phyloP scores from a whole-genome alignment of 1,140 invertebrate genomes.

The Drosophila sulfurigaster region DNA sequence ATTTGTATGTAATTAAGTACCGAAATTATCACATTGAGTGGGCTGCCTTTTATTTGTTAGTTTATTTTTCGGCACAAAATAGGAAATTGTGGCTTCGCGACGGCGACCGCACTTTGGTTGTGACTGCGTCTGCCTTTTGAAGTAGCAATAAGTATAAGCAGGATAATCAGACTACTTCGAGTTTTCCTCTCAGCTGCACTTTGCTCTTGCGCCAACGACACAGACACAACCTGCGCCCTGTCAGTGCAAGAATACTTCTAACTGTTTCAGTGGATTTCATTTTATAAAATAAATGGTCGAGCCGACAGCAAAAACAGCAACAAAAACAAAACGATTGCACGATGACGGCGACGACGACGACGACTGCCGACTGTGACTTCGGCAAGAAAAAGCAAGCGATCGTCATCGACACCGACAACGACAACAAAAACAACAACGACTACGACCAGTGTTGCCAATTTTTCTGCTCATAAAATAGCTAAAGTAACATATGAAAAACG shows the following conservation, averaged over 20 bases:
- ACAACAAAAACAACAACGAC: conserved; percentile 1
- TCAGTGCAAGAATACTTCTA: conserved; percentile 81
- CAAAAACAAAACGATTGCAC: not conserved
- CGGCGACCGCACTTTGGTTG: conserved; percentile 11
- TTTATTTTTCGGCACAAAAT: conserved; percentile 8
- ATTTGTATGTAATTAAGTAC: conserved; percentile 22
- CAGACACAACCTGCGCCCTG: conserved; percentile 73
- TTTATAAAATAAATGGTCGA: conserved; percentile 70
- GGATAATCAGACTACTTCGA: conserved; percentile 4
- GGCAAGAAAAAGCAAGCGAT: conserved; percentile 35
- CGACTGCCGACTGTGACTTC: conserved; percentile 11
- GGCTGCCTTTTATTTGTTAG: conserved; percentile 7
- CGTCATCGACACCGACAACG: conserved; percentile 32
- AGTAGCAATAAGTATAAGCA: conserved; percentile 4
- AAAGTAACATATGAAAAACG: too few species aligned
- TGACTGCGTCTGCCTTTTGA: not conserved
- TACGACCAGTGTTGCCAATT: too few species aligned
- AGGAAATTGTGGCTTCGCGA: conserved; percentile 1
- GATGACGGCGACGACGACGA: conserved; percentile 25
- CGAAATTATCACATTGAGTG: conserved; percentile 27
- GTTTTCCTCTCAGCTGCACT: conserved; percentile 29
- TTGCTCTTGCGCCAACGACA: conserved; percentile 42
- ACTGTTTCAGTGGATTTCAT: conserved; percentile 64
- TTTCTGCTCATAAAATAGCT: too few species aligned
- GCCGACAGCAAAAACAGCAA: conserved; percentile 14